Conservation (phyloP, 2,888 invertebrate species). For the Andrena praecox region DNA sequence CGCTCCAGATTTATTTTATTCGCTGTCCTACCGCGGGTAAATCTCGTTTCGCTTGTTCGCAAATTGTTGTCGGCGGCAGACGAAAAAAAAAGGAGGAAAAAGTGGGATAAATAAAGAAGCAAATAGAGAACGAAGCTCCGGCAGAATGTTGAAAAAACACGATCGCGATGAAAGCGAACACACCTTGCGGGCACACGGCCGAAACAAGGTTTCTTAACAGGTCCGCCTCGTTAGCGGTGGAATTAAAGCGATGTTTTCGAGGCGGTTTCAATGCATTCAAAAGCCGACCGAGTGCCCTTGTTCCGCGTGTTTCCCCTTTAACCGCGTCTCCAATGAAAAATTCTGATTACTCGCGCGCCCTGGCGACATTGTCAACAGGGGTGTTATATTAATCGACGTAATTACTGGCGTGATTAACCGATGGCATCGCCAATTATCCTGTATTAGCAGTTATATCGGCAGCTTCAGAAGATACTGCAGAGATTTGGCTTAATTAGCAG, state of each 20-base stretch:
- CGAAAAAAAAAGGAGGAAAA: background rate
- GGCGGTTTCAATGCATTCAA: constrained; percentile 14
- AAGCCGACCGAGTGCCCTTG: constrained; percentile 32
- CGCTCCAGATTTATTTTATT: constrained; percentile 18
- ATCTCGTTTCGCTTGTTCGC: constrained; percentile 6
- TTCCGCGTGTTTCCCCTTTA: constrained; percentile 26
- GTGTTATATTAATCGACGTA: constrained; percentile 29
- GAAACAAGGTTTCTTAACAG: constrained; percentile 35
- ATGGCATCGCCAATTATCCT: background rate
- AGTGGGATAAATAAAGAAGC: background rate
- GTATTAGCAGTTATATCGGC: background rate
- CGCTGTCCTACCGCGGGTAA: background rate
- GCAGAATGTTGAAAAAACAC: constrained; percentile 10
- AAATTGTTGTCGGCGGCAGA: constrained; percentile 2
- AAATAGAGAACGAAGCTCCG: background rate
- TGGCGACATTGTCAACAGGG: background rate
- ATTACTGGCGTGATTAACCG: constrained; percentile 27
- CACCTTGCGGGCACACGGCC: background rate
- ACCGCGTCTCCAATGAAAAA: constrained; percentile 46
- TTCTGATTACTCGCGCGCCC: constrained; percentile 10
- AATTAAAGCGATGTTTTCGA: constrained; percentile 30
- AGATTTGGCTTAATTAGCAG: background rate
- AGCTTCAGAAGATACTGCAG: background rate
- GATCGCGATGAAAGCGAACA: constrained; percentile 14
- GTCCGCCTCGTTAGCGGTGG: constrained; percentile 26